Evolutionary conservation across 1,140 invertebrate species (phyloP), one percentile per base, ranked within the genome.

Genomic region (Lithobius niger): DNA sequence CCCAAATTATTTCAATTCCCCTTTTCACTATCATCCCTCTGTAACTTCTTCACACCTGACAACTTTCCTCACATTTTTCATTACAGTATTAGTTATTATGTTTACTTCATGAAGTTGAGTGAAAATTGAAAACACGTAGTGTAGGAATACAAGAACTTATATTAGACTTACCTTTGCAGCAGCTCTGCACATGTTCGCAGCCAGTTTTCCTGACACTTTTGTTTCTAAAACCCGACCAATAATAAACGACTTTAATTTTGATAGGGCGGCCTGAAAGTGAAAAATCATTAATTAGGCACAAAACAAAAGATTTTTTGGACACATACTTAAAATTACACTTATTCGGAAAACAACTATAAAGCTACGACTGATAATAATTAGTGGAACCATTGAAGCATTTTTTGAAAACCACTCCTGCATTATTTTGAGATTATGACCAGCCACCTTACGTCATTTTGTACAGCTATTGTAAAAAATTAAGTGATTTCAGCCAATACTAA

Each of bases 191-290:
- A 88, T 70, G 36, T 77, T 76, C 0, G 80, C 83, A 0, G 85
- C 78, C 62, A 87, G 76, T 64, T 81, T 82, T 0, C 87, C 88
- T 1, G 88, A 82, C 0, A 92, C 82, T 62, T 82, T 82, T 0
- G 80, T 83, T 67, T 94, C 90, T 44, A 88, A 79, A 6, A 88
- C 82, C 19, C 79, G 78, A 16, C 78, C 76, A 0, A 77, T 81
- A 0, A 86, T 76, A 69, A 88, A 92, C 4, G 73, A 69, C 28
- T 79, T 78, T 3, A 92, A 71, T 66, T 87, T 88, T 52, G 79
- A 75, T 15, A 90, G 64, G 0, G 85, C 86, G 55, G 77, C 75
- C 69, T 83, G 69, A 49, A 82, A 82, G 61, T 13, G 52, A 60
- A 59, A 58, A 31, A 58, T 36, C 10, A 36, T n/a, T 10, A 36